Conservation (phyloP, 2,797 vertebrate genomes). For the Eulemur coronatus region DNA sequence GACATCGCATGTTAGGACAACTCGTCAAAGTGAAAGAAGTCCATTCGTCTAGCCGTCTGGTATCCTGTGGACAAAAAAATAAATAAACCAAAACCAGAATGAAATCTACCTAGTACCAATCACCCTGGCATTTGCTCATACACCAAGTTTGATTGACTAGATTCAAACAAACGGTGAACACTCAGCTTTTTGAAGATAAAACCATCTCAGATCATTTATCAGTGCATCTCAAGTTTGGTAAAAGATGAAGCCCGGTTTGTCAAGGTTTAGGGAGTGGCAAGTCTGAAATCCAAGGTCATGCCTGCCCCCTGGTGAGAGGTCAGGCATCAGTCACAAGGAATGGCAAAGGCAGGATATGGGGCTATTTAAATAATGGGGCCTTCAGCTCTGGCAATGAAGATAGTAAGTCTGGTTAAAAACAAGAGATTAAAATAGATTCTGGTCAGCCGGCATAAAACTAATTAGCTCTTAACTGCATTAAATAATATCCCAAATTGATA, state of each 20-base stretch:
- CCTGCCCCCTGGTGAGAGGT: not conserved
- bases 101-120: not conserved
- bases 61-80: not conserved
- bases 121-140: not conserved
- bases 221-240: not conserved
- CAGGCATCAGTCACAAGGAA: not conserved
- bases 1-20: not conserved
- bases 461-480: conserved; percentile 43
- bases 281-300: not conserved
- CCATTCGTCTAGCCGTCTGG: not conserved
- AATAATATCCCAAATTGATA: conserved; percentile 33
- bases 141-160: not conserved
- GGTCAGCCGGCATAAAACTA: conserved; percentile 43
- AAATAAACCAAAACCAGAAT: not conserved
- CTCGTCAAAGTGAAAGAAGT: not conserved
- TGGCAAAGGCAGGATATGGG: not conserved
- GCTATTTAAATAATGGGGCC: not conserved
- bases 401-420: conserved; percentile 32
- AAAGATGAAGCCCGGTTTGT: not conserved
- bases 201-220: not conserved
- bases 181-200: not conserved
- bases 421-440: conserved; percentile 45
- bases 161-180: not conserved
- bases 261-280: not conserved
- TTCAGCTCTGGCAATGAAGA: not conserved